These are phyloP conservation scores for Ptilorrhoa leucosticta DNA, from an alignment of 2,113 vertebrate genomes.

Conservation along the genomic window DNA sequence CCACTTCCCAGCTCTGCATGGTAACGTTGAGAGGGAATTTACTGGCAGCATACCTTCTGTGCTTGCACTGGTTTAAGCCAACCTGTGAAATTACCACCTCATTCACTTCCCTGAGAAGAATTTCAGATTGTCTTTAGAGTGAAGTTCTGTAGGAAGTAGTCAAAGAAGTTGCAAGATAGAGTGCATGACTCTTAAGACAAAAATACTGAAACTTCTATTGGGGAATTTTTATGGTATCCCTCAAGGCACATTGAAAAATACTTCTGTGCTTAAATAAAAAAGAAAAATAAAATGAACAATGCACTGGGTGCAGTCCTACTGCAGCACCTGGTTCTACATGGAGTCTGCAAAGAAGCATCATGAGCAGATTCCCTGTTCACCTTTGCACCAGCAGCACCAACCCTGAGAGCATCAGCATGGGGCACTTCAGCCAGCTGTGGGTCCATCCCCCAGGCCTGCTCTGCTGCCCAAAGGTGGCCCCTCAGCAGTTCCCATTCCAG, in stretches of 20 bases:
- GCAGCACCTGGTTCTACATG: accelerated
- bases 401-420: neutral
- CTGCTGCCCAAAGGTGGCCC: neutral
- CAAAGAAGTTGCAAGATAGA: neutral
- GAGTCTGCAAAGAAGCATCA: neutral
- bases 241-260: neutral
- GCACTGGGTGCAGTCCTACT: neutral
- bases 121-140: neutral
- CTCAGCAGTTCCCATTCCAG: neutral
- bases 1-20: neutral
- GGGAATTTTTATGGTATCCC: neutral
- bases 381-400: neutral
- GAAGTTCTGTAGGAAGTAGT: neutral
- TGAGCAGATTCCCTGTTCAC: neutral
- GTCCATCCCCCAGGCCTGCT: neutral
- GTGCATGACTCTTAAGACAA: neutral
- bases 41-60: neutral
- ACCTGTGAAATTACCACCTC: neutral
- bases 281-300: neutral
- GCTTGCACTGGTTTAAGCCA: neutral
- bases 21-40: neutral
- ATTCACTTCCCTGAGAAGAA: neutral
- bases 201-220: neutral
- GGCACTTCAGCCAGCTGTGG: neutral
- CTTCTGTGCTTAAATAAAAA: neutral